A percentile compares a stretch with the other conserved stretches of the same genome.
Conservation (phyloP, 2,113 vertebrate genomes). For the Tragelaphus buxtoni region DNA sequence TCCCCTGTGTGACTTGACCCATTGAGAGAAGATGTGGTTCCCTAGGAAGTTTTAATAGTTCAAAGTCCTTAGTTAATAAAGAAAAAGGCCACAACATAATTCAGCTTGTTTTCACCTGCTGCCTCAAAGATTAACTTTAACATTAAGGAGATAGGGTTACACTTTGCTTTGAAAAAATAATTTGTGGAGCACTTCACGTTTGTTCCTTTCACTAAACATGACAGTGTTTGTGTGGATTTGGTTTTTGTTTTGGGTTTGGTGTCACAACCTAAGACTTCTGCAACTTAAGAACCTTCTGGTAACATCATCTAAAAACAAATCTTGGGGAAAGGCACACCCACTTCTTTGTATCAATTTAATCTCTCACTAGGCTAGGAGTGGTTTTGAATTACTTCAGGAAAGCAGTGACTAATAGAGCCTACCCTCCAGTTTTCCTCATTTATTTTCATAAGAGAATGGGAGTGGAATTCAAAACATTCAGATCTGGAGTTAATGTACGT, state of each 20-base stretch:
- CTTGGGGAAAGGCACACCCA: slow-evolving; percentile 62
- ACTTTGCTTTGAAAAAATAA: slow-evolving; percentile 72
- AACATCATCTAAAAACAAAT: slow-evolving; percentile 69
- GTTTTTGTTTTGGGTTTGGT: slow-evolving; percentile 57
- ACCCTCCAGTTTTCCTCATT: slow-evolving; percentile 80
- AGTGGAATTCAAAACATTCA: slow-evolving; percentile 77
- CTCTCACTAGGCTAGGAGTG: slow-evolving; percentile 50
- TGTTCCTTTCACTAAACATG: slow-evolving; percentile 70
- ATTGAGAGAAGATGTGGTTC: slow-evolving; percentile 86
- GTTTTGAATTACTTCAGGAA: slow-evolving; percentile 81
- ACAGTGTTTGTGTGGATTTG: slow-evolving; percentile 47
- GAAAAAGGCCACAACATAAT: slow-evolving; percentile 71
- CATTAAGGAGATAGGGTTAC: slow-evolving; percentile 73
- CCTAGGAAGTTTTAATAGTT: slow-evolving; percentile 84
- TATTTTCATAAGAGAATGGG: slow-evolving; percentile 79
- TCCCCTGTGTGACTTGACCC: slow-evolving; percentile 89
- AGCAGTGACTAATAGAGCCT: slow-evolving; percentile 77
- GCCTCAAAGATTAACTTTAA: slow-evolving; percentile 81
- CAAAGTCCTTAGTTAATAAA: slow-evolving; percentile 79
- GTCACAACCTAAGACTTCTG: slow-evolving; percentile 58
- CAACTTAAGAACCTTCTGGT: slow-evolving; percentile 49
- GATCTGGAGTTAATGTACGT: slow-evolving; percentile 69
- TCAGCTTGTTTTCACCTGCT: slow-evolving; percentile 84
- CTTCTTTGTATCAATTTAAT: slow-evolving; percentile 76
- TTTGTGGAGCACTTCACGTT: slow-evolving; percentile 73